Conservation (phyloP, 2,113 vertebrate species). For the Dicrurus megarhynchus region DNA sequence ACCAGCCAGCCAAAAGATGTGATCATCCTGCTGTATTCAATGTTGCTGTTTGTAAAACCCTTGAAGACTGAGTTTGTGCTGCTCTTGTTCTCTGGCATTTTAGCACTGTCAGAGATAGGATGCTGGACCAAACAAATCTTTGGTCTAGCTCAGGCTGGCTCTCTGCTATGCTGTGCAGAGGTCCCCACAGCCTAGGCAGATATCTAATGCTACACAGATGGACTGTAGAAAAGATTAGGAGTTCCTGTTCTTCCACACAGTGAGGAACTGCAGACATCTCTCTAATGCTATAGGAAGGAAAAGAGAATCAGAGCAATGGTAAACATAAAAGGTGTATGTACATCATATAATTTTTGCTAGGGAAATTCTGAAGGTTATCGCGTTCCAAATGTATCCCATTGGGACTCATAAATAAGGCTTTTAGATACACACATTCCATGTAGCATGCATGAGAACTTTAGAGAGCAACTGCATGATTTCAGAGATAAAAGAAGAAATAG, state of each 20-base stretch:
- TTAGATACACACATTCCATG: not conserved
- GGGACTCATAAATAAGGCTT: not conserved
- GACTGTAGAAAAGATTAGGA: not conserved
- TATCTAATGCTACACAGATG: not conserved
- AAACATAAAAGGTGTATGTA: not conserved
- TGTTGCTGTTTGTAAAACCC: not conserved
- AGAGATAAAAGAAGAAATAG: not conserved
- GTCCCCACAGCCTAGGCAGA: not conserved
- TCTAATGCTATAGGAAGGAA: not conserved
- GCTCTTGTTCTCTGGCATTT: not conserved
- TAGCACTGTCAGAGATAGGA: not conserved
- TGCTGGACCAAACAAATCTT: not conserved
- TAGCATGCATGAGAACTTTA: not conserved
- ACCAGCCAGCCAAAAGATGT: not conserved
- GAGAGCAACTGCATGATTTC: not conserved
- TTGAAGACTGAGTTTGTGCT: not conserved
- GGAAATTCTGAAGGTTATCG: not conserved
- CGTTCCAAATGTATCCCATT: not conserved
- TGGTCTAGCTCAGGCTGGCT: not conserved
- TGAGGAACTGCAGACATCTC: not conserved
- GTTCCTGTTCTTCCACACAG: not conserved
- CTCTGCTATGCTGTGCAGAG: not conserved
- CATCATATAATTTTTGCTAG: not conserved
- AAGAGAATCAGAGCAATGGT: not conserved
- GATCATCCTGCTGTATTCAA: not conserved